These are phyloP conservation scores for Castor canadensis DNA, from an alignment of 2,113 vertebrate genomes.

Conservation along the genomic window DNA sequence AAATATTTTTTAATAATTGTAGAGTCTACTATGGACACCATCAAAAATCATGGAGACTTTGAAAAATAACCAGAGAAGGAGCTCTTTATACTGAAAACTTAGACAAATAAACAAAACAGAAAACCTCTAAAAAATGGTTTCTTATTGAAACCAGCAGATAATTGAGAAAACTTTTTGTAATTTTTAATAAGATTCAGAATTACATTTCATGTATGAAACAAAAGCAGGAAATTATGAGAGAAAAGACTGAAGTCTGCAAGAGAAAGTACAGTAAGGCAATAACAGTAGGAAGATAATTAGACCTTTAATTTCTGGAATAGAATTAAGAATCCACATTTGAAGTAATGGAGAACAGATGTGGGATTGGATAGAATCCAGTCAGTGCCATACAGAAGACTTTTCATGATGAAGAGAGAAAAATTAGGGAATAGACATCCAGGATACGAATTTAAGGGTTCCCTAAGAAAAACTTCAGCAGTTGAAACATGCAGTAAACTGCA, in stretches of 20 bases:
- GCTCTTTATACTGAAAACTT: background rate
- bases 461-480: background rate
- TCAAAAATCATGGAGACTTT: background rate
- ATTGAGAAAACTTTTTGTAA: background rate
- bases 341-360: background rate
- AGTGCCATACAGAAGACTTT: background rate
- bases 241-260: background rate
- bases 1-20: background rate
- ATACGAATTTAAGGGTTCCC: background rate
- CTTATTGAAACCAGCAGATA: background rate
- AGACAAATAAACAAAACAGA: background rate
- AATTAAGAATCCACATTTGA: background rate
- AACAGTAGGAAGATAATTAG: background rate
- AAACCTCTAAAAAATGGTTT: background rate
- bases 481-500: background rate
- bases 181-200: background rate
- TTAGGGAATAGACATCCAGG: background rate
- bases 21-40: background rate
- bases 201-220: background rate
- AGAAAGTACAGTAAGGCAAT: background rate
- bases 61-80: background rate
- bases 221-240: background rate
- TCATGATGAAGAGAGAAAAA: background rate
- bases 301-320: background rate
- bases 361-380: background rate